Evolutionary conservation across 2,113 vertebrate species (phyloP), one percentile per base, ranked within the genome.

Genomic region (Hemibagrus wyckioides): DNA sequence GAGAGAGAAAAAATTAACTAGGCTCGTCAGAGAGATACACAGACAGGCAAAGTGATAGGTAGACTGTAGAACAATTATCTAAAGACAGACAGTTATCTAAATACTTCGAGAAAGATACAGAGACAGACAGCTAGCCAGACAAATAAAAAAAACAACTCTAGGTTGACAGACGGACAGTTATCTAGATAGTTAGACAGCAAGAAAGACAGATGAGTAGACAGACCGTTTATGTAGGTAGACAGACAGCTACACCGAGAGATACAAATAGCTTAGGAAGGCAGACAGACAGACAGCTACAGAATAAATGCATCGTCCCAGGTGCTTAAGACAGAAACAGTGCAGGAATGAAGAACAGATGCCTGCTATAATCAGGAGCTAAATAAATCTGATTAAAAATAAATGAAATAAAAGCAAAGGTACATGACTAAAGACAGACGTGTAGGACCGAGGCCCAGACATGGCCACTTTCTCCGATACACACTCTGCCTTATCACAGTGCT

Each of bases 401-500:
- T 63, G 19, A 63, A 82, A 82, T 82, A 48, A 63, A 63, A 82
- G 36, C 14, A 48, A 82, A 82, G 80, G 39, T 82, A 48, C 19
- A 44, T 19, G 15, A 54, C 19, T 56, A 73, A 81, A 59, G 36
- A 23, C 80, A 89, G 88, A 80, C 80, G 79, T 88, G 83, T 88
- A 87, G 90, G 63, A 83, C 80, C 4, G 30, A 54, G 17, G 50
- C 77, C 48, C n/a, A 80, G 77, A 33, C 77, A 80, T 56, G 54
- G 54, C 77, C 77, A 87, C 73, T 80, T 76, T 57, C 71, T 50
- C 61, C 17, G 39, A 67, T 69, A 77, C 10, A 57, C 56, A 67
- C 48, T 23, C 90, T 85, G 21, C 82, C 67, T 77, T 88, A 88
- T 89, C 80, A 85, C 63, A 82, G 48, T 30, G 44, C 41, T 39